Conservation (phyloP, 2,888 invertebrate genomes). For the Cetonia aurata region DNA sequence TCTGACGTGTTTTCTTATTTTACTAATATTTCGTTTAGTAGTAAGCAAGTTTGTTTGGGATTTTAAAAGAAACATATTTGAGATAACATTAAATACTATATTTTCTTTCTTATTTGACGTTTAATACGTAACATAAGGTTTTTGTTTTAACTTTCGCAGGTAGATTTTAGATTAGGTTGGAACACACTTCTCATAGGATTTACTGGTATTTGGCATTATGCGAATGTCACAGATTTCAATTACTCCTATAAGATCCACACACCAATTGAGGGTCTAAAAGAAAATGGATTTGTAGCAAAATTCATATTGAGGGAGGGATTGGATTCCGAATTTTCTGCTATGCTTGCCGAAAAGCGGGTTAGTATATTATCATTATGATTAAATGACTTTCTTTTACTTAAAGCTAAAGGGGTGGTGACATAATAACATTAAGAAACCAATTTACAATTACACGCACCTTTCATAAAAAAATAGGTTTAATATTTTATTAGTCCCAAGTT, state of each 20-base stretch:
- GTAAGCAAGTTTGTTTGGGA: neutral
- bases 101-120: too few relatives aligned
- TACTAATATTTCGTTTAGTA: neutral
- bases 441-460: too few relatives aligned
- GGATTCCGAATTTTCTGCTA: constrained; percentile 78
- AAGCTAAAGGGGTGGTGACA: too few relatives aligned
- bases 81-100: too few relatives aligned
- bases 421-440: too few relatives aligned
- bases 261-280: constrained; percentile 82
- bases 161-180: constrained; percentile 83
- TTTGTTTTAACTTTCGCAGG: constrained; percentile 63
- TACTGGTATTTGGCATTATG: constrained; percentile 82
- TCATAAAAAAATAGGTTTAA: too few relatives aligned
- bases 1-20: too few relatives aligned
- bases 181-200: constrained; percentile 82
- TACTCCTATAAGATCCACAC: constrained; percentile 84
- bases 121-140: too few relatives aligned
- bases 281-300: constrained; percentile 82
- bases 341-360: constrained; percentile 77
- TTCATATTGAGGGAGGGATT: constrained; percentile 75
- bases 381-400: constrained; percentile 36
- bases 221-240: constrained; percentile 78
- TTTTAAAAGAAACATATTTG: too few relatives aligned
- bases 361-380: constrained; percentile 49
- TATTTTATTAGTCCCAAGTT: too few relatives aligned